Base-by-base conservation (phyloP, 2,888 invertebrate species). In the Lasioglossum figueresi region DNA sequence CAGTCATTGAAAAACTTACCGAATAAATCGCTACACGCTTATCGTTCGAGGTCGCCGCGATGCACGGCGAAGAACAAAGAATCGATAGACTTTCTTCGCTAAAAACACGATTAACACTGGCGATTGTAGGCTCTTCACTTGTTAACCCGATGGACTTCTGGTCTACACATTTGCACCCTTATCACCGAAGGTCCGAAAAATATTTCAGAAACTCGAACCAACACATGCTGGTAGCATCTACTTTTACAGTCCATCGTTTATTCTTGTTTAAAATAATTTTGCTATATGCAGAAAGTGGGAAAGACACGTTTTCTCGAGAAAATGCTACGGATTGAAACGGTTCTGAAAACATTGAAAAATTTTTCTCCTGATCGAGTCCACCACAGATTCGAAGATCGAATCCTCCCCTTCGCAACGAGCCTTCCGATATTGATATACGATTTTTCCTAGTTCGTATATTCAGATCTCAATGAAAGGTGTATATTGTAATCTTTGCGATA, bases 11-110 rank as follows among this genome's bases (percentile, higher is more conserved):
- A 68, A 68, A 68, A 37, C n/a, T 68, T 37, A 10, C 10, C 23
- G 68, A n/a, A 68, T 68, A 68, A 68, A 70, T 70, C 70, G 70
- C 37, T 40, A 70, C 40, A 14, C 37, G 37, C n/a, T n/a, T 70
- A 12, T n/a, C n/a, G 70, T 40, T 70, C 71, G 71, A 71, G 43
- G 40, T 31, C 63, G 6, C 16, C 16, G 27, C 27, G n/a, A 27
- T 14, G 14, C n/a, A 59, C 27, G 6, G 4, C 1, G 16, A 16
- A 63, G 31, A 31, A 14, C 14, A 14, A 63, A 16, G 27, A 6
- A 63, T 63, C 16, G 16, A 31, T 63, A 27, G 16, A 63, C 31
- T 63, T 63, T 31, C 63, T 63, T 63, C 27, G 16, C 0, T 16
- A 5, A 31, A 63, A 27, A 63, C 0, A 59, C 5, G 27, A 14